Conservation (phyloP, 2,113 vertebrate species). For the Progne subis region DNA sequence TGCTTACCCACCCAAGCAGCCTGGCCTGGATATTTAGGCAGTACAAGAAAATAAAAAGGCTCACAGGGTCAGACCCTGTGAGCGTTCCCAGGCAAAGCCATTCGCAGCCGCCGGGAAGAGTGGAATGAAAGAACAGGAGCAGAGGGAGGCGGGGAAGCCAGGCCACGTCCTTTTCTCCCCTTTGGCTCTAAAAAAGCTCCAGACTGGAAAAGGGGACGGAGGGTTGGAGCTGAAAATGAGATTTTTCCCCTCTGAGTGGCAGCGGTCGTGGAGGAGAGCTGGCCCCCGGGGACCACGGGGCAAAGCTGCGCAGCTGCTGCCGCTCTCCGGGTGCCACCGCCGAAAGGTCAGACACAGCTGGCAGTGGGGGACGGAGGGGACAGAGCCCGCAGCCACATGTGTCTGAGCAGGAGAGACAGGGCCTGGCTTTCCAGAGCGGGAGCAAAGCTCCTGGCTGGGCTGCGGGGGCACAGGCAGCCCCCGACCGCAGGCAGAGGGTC, state of each 20-base stretch:
- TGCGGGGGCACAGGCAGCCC: neutral
- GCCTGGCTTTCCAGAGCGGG: rapidly evolving
- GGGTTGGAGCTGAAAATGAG: slow-evolving; percentile 55
- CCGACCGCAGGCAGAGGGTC: rapidly evolving
- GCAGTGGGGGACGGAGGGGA: neutral
- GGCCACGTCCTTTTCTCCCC: neutral
- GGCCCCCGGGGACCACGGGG: slow-evolving; percentile 3
- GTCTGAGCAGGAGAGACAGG: neutral
- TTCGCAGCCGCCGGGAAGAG: neutral
- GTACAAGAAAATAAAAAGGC: neutral
- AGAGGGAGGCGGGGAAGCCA: neutral
- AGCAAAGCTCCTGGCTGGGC: neutral
- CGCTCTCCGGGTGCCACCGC: neutral
- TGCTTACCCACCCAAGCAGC: rapidly evolving
- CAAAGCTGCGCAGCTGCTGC: neutral
- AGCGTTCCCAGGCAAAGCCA: neutral
- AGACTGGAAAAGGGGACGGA: neutral
- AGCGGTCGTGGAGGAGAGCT: neutral
- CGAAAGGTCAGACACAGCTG: slow-evolving; percentile 58
- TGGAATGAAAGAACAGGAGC: neutral
- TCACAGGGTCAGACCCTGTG: rapidly evolving
- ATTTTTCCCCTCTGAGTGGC: slow-evolving; percentile 51
- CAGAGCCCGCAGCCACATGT: neutral
- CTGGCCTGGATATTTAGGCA: neutral
- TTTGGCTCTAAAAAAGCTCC: slow-evolving; percentile 25